Percentiles rank a stretch among this genome's conserved stretches.
Evolutionary conservation across 2,113 vertebrate species (phyloP).

Genomic region (Leptobrachium ailaonicum): DNA sequence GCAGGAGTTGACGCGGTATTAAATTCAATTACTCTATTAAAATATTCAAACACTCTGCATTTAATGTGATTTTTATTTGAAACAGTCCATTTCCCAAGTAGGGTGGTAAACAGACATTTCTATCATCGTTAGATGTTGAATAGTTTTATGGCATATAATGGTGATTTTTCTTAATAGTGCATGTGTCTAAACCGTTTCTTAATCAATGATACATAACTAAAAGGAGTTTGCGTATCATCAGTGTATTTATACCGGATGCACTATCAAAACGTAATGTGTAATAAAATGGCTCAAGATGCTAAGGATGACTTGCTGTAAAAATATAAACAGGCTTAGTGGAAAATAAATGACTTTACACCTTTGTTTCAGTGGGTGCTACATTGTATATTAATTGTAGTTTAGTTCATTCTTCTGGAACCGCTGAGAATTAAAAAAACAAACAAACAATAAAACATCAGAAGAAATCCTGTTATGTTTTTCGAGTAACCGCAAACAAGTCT

Average conservation of each 20-base stretch:
- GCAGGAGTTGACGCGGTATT: too few species aligned
- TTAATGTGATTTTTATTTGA: not conserved
- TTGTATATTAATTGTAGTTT: slow-evolving; percentile 41
- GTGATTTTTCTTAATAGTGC: not conserved
- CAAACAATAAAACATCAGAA: not conserved
- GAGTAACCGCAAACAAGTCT: slow-evolving; percentile 20
- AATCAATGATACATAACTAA: slow-evolving; percentile 1
- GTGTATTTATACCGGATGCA: too few species aligned
- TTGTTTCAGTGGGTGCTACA: slow-evolving; percentile 1
- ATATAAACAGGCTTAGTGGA: slow-evolving; percentile 12
- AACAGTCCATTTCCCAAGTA: not conserved
- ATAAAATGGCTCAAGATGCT: slow-evolving; percentile 12
- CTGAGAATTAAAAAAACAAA: too few species aligned
- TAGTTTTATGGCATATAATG: not conserved
- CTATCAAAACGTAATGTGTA: slow-evolving; percentile 1
- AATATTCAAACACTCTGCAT: not conserved
- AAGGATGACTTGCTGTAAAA: slow-evolving; percentile 25
- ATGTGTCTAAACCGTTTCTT: not conserved
- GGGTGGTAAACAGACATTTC: not conserved
- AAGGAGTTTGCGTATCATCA: not conserved
- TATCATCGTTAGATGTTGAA: not conserved
- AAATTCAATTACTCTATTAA: too few species aligned
- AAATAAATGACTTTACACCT: slow-evolving; percentile 35
- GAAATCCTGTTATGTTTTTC: not conserved
- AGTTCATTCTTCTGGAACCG: slow-evolving; percentile 38